phyloP scores from a whole-genome alignment of 2,888 invertebrate species.

The Chrysolina oricalcia region DNA sequence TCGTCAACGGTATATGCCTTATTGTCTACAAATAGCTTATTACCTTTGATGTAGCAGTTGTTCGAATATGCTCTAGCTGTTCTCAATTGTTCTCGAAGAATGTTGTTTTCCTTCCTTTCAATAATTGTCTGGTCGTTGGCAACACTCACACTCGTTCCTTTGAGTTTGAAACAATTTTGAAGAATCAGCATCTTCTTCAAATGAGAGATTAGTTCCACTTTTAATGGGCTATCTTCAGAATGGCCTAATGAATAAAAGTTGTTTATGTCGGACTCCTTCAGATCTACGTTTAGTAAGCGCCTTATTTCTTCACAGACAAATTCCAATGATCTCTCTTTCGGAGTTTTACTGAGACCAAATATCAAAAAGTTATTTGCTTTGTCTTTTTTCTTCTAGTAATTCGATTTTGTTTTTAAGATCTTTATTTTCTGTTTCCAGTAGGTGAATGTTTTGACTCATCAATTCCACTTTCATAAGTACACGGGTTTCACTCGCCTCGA shows the following conservation, averaged over 20 bases:
- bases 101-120: neutral
- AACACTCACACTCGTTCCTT: conserved; percentile 2
- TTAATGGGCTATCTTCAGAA: conserved; percentile 2
- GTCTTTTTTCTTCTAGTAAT: too few species aligned
- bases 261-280: conserved; percentile 21
- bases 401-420: too few species aligned
- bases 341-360: conserved; percentile 3
- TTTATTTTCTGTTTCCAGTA: too few species aligned
- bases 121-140: neutral
- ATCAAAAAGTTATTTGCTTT: too few species aligned
- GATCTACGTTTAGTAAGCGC: neutral
- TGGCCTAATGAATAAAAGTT: conserved; percentile 8
- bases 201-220: too few species aligned
- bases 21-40: neutral
- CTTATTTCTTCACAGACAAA: neutral
- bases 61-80: neutral
- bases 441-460: too few species aligned
- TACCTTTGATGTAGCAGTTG: neutral
- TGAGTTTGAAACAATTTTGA: neutral
- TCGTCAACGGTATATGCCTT: neutral
- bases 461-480: conserved; percentile 5
- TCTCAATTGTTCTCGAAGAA: neutral
- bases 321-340: neutral
- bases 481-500: neutral
- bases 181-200: too few species aligned